phyloP scores from a whole-genome alignment of 2,113 vertebrate genomes.

The Egretta garzetta region DNA sequence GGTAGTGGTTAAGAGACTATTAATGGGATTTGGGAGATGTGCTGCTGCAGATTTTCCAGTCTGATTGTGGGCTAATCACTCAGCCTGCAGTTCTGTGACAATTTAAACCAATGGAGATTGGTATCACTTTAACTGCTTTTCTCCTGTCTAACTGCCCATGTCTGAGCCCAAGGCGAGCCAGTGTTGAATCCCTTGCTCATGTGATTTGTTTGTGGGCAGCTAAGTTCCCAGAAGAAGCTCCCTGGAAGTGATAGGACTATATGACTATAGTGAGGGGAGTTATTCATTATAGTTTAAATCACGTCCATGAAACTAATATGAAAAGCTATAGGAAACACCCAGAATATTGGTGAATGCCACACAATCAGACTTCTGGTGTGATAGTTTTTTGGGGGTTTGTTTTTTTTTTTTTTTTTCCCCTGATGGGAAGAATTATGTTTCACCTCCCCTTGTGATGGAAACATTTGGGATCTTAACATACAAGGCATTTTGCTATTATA shows the following conservation, averaged over 20 bases:
- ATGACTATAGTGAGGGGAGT: not conserved
- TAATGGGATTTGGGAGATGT: rapidly evolving
- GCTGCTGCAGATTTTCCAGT: not conserved
- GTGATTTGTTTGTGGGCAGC: not conserved
- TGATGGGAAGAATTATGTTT: not conserved
- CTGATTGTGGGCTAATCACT: not conserved
- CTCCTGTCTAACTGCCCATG: rapidly evolving
- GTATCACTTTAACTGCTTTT: not conserved
- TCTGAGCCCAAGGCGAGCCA: not conserved
- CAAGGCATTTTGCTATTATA: not conserved
- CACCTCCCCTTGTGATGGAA: not conserved
- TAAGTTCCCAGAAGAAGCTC: not conserved
- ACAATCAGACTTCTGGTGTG: not conserved
- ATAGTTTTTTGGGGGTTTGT: not conserved
- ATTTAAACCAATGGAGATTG: not conserved
- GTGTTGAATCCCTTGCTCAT: not conserved
- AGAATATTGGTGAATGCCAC: not conserved
- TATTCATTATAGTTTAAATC: not conserved
- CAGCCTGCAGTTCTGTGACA: not conserved
- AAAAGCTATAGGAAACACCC: not conserved
- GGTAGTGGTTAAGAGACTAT: not conserved
- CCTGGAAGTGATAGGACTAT: not conserved
- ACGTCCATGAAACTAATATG: not conserved
- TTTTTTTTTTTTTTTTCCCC: no score
- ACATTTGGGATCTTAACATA: not conserved